Conservation (phyloP, 2,797 vertebrate species). For the Pogoniulus pusillus region DNA sequence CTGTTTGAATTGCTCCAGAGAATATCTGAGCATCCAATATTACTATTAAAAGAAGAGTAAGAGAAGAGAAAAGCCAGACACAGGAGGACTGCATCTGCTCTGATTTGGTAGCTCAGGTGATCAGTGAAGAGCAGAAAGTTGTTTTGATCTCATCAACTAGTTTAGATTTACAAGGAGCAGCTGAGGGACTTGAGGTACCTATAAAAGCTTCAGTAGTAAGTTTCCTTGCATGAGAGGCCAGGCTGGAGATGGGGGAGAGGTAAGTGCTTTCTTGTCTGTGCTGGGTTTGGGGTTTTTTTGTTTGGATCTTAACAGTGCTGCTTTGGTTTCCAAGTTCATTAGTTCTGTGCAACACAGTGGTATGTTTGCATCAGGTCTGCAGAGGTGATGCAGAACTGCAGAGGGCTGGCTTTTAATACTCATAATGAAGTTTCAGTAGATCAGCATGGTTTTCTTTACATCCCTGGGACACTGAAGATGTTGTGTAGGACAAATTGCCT, state of each 20-base stretch:
- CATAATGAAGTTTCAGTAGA: background rate
- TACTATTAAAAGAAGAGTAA: background rate
- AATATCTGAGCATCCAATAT: background rate
- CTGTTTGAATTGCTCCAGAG: background rate
- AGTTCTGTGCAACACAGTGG: fast-evolving
- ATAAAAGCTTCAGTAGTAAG: background rate
- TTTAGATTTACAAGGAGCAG: background rate
- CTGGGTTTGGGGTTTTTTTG: no score
- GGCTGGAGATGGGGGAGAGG: background rate
- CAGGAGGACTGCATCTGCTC: background rate
- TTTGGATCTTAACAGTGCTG: background rate
- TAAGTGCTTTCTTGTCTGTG: no score
- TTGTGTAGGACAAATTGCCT: background rate
- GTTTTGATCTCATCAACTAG: background rate
- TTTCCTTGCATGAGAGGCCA: background rate
- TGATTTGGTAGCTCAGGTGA: background rate
- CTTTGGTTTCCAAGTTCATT: background rate
- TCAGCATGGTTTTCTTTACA: background rate
- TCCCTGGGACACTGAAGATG: background rate
- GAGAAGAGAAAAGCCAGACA: background rate
- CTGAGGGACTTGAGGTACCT: background rate
- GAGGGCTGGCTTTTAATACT: background rate
- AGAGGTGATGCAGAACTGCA: no score
- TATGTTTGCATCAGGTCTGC: background rate
- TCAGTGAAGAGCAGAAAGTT: background rate